Evolutionary conservation across 2,888 invertebrate species (phyloP), one percentile per base, ranked within the genome.

Genomic region (Ormyrus labotus): DNA sequence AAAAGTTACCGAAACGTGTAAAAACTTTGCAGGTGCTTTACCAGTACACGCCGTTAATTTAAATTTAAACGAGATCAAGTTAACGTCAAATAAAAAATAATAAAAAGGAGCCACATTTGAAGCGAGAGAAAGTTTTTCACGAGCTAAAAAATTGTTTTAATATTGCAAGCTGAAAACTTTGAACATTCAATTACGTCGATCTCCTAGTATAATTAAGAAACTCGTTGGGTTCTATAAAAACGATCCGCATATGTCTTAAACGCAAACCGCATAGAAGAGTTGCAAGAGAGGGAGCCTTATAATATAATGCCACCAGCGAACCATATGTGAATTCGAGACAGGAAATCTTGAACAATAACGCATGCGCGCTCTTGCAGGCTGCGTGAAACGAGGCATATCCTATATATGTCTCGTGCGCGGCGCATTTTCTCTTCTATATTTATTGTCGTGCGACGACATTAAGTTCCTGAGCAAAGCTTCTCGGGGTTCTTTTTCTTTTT

Each of bases 261-360:
- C 11, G 68, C 6, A 68, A 61, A 60, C 60, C 7, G 10, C 19
- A 19, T 58, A 70, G 57, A 70, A 77, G 53, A 64, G 57, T 60
- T 34, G 19, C 19, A 34, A 9, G 13, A 48, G 60, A 19, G 19
- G 19, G 19, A 53, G 45, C 57, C 50, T 61, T 34, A 63, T 70
- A 68, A 57, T 63, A 34, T 71, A 45, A 19, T 19, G 19, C 34
- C 57, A 11, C 60, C 63, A 57, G 10, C 11, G 48, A 50, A 63
- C 48, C 70, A 77, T 70, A 57, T 77, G 70, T 57, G 64, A 68
- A 70, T 63, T 57, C 19, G 45, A 13, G 57, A n/a, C 77, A 78
- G 77, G 77, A 78, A 71, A 78, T 78, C 71, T 78, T 70, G 51
- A 78, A 78, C 65, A 78, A 78, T 70, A 55, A 64, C 6, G 58